These are phyloP conservation scores for Craterocephalus amniculus DNA, from an alignment of 2,797 vertebrate genomes.

Conservation along the genomic window DNA sequence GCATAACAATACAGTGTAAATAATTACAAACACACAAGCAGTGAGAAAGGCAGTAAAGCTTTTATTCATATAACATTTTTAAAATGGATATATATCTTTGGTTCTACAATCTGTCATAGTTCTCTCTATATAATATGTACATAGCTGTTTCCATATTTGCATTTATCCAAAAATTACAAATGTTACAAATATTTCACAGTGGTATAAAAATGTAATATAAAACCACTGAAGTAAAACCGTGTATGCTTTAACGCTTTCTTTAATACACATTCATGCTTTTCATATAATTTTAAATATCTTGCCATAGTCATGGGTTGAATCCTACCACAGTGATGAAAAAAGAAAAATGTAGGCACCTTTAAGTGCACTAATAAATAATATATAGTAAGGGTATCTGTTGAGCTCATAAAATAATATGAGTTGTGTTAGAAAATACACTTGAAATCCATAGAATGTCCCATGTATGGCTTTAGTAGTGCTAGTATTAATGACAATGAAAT, in stretches of 20 bases:
- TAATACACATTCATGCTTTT: conserved; percentile 19
- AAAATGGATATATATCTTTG: conserved; percentile 56
- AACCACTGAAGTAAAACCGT: conserved; percentile 44
- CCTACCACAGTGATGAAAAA: conserved; percentile 12
- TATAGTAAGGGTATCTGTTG: conserved; percentile 27
- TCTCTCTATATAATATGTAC: conserved; percentile 56
- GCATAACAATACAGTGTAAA: neutral
- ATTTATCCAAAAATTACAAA: conserved; percentile 65
- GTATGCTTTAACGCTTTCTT: conserved; percentile 2
- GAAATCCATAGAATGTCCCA: conserved; percentile 42
- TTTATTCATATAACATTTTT: conserved; percentile 66
- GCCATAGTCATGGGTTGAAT: conserved; percentile 14
- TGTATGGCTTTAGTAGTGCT: conserved; percentile 25
- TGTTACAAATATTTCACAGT: conserved; percentile 60
- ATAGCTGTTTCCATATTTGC: conserved; percentile 45
- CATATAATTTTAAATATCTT: conserved; percentile 13
- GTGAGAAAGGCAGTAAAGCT: conserved; percentile 34
- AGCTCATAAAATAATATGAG: conserved; percentile 42
- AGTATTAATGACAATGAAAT: neutral
- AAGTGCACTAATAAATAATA: conserved; percentile 55
- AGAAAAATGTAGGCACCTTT: conserved; percentile 21
- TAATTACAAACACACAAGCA: neutral
- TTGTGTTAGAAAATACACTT: conserved; percentile 36
- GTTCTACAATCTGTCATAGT: conserved; percentile 39
- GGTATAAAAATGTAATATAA: conserved; percentile 54